These are phyloP conservation scores for Scolopax rusticola DNA, from an alignment of 2,797 vertebrate species.

Conservation along the genomic window DNA sequence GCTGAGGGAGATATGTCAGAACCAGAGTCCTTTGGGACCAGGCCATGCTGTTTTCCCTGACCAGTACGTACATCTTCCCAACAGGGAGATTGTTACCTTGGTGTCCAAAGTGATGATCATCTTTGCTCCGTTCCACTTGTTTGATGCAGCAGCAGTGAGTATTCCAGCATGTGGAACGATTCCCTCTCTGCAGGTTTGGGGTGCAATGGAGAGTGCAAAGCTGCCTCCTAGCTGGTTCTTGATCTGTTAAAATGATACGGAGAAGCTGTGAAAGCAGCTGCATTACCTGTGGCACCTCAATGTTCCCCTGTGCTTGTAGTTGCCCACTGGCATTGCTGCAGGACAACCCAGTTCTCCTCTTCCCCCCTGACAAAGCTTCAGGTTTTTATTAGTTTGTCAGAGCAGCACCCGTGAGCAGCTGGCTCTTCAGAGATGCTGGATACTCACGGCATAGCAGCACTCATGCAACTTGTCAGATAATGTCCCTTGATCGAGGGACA, in stretches of 20 bases:
- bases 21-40: neutral
- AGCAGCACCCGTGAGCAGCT: neutral
- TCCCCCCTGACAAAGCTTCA: neutral
- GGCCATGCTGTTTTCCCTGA: neutral
- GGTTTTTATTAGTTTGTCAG: neutral
- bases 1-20: neutral
- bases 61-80: neutral
- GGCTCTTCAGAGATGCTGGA: neutral
- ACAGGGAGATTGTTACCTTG: slow-evolving; percentile 72
- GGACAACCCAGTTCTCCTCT: neutral
- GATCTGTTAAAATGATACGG: neutral
- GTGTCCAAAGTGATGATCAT: slow-evolving; percentile 78
- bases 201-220: neutral
- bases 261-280: neutral
- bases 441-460: neutral
- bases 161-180: neutral
- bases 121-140: slow-evolving; percentile 73
- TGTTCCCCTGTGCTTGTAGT: neutral
- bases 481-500: neutral
- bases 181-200: neutral
- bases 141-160: slow-evolving; percentile 81
- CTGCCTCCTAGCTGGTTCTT: neutral
- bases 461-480: neutral
- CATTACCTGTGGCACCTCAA: neutral
- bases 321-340: neutral